These are phyloP conservation scores for Plectropomus leopardus DNA, from an alignment of 2,113 vertebrate species.

Conservation along the genomic window DNA sequence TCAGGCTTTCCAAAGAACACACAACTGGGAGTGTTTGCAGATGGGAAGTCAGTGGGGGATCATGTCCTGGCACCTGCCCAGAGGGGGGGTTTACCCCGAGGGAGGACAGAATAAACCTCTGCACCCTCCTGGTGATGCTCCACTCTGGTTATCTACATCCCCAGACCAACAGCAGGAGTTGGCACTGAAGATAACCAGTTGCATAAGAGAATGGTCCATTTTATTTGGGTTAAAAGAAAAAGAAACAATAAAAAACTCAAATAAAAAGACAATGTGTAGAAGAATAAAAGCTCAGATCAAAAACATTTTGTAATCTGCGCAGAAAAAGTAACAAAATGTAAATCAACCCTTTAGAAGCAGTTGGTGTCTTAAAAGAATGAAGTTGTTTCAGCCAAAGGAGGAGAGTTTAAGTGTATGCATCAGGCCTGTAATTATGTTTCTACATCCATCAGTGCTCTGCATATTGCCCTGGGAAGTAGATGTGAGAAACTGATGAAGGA, in stretches of 20 bases:
- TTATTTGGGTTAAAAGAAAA: neutral
- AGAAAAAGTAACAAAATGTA: neutral
- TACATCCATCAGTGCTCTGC: constrained; percentile 42
- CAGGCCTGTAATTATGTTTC: constrained; percentile 67
- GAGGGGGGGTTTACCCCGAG: neutral
- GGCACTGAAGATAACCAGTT: no score
- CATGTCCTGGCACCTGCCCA: neutral
- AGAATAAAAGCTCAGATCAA: constrained; percentile 1
- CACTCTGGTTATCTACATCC: neutral
- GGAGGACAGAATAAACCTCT: neutral
- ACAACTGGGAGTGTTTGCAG: neutral
- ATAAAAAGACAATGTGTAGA: neutral
- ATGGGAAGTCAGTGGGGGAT: neutral
- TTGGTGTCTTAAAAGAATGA: constrained; percentile 24
- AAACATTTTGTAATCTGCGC: neutral
- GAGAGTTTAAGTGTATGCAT: constrained; percentile 47
- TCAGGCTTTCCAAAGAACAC: neutral
- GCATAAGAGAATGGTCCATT: neutral
- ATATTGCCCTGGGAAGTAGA: constrained; percentile 40
- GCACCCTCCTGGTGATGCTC: neutral
- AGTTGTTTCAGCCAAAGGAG: constrained; percentile 54
- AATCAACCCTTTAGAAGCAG: constrained; percentile 12
- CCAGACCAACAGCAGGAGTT: neutral
- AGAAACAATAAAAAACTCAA: no score
- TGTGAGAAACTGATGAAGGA: constrained; percentile 51